Conservation (phyloP, 2,888 invertebrate genomes). For the Druceiella hillmani region DNA sequence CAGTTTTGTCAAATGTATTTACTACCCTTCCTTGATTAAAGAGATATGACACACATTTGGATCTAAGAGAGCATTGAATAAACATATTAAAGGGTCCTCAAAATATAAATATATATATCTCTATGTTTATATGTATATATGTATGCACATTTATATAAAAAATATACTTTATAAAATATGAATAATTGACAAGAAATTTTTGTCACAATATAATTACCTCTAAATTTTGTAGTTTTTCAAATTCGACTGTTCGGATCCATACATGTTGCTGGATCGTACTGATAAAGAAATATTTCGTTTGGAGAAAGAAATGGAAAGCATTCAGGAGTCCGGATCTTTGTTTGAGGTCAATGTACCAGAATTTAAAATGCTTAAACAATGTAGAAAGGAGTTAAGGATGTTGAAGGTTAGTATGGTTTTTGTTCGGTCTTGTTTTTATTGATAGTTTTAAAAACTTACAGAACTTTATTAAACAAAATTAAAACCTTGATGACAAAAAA, state of each 20-base stretch:
- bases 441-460: neutral
- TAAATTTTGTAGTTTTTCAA: constrained; percentile 69
- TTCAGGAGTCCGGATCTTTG: constrained; percentile 85
- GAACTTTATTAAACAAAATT: neutral
- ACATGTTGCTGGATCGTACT: constrained; percentile 69
- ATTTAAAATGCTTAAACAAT: constrained; percentile 87
- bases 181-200: too few species aligned
- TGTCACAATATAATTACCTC: too few species aligned
- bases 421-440: neutral
- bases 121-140: too few species aligned
- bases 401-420: constrained; percentile 56
- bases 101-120: too few species aligned
- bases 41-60: too few species aligned
- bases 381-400: constrained; percentile 84
- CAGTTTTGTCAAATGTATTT: too few species aligned
- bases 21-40: too few species aligned
- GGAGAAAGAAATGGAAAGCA: constrained; percentile 80
- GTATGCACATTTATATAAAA: too few species aligned
- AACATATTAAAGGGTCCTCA: too few species aligned
- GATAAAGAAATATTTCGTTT: constrained; percentile 72
- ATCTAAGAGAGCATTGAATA: too few species aligned
- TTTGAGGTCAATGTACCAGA: constrained; percentile 95
- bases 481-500: too few species aligned
- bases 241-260: constrained; percentile 69
- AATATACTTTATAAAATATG: too few species aligned